These are phyloP conservation scores for Athalia rosae DNA, from an alignment of 2,888 invertebrate species.

Conservation along the genomic window DNA sequence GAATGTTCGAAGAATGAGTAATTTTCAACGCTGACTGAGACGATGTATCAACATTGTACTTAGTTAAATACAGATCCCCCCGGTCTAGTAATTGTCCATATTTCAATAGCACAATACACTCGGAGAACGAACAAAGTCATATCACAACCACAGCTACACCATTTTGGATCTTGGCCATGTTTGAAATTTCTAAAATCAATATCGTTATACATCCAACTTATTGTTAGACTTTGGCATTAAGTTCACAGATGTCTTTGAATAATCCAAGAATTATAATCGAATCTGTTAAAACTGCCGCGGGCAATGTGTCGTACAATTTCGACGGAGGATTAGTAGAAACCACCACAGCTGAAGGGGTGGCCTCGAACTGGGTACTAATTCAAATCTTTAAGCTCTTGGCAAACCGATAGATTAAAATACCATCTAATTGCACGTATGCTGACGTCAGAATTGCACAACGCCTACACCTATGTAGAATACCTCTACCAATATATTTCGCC, in stretches of 20 bases:
- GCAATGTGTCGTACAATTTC: too few relatives aligned
- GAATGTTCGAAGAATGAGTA: too few relatives aligned
- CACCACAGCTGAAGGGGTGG: neutral
- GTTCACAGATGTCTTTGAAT: neutral
- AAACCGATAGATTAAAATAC: constrained; percentile 2
- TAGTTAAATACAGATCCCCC: too few relatives aligned
- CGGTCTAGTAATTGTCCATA: too few relatives aligned
- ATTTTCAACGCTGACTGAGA: too few relatives aligned
- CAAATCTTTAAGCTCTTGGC: constrained; percentile 6
- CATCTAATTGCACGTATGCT: constrained; percentile 16
- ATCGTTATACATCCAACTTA: neutral
- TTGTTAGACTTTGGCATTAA: too few relatives aligned
- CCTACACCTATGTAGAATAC: neutral
- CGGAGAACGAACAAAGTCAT: too few relatives aligned
- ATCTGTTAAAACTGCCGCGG: neutral
- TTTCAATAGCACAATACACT: too few relatives aligned
- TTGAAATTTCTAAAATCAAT: neutral
- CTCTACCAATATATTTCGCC: neutral
- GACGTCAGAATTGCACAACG: constrained; percentile 10
- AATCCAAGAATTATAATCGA: neutral
- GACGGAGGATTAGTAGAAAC: neutral
- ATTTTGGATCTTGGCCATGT: constrained; percentile 10
- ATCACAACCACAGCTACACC: neutral
- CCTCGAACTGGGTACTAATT: neutral
- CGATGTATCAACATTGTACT: too few relatives aligned